A percentile compares a stretch with the other conserved stretches of the same genome.
phyloP scores from a whole-genome alignment of 37 sponge, comb jelly and placozoan genomes.

The Aplysina aerophoba region DNA sequence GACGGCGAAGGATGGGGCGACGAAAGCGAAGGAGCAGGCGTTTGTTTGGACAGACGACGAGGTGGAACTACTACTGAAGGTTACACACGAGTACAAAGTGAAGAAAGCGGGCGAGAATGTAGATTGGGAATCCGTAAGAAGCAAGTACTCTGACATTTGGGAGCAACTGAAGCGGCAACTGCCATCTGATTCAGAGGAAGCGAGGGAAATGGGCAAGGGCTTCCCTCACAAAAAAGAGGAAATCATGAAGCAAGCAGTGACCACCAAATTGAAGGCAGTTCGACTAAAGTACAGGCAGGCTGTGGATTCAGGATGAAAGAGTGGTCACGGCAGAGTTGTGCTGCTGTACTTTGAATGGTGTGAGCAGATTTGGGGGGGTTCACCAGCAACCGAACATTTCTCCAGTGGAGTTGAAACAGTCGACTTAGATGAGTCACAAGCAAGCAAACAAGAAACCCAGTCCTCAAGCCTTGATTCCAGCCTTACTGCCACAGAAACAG shows the following conservation, averaged over 20 bases:
- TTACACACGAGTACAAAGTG: background rate
- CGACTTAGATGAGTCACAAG: background rate
- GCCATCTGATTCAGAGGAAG: background rate
- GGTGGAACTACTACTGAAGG: constrained; percentile 1
- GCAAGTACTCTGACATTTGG: constrained; percentile 30
- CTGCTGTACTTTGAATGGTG: constrained; percentile 17
- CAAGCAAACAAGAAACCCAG: background rate
- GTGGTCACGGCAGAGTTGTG: constrained; percentile 37
- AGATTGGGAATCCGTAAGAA: constrained; percentile 33
- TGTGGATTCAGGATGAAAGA: constrained; percentile 22
- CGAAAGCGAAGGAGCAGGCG: background rate
- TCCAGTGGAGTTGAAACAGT: background rate
- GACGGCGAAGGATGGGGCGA: background rate
- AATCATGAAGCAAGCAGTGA: constrained; percentile 21
- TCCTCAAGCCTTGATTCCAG: background rate
- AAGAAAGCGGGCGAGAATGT: background rate
- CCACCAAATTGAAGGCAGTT: constrained; percentile 10
- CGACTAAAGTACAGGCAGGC: constrained; percentile 1
- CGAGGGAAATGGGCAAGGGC: constrained; percentile 7
- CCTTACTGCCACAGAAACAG: background rate
- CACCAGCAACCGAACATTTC: constrained; percentile 12
- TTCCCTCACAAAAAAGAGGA: constrained; percentile 20
- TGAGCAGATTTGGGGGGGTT: constrained; percentile 23
- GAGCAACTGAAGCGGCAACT: background rate
- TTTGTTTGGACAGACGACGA: constrained; percentile 16